Evolutionary conservation across 2,113 vertebrate species (phyloP).

Genomic region (Antechinus stuartii): DNA sequence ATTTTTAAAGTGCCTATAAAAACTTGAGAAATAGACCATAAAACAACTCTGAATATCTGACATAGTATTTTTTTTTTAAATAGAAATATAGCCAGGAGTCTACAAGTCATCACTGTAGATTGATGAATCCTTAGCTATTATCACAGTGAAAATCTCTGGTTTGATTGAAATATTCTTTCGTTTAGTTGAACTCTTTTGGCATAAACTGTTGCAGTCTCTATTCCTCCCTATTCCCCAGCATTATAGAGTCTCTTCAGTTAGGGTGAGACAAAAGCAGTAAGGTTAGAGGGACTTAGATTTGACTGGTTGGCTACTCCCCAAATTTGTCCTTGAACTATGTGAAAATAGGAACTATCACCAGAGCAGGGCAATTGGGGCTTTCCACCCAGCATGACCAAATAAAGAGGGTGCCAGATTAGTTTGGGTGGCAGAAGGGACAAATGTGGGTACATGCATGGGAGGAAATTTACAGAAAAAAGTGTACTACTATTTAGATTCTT

Average conservation of each 20-base stretch:
- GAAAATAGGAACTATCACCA: no score
- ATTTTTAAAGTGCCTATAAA: conserved; percentile 79
- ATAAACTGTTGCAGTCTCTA: not conserved
- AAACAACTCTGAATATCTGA: conserved; percentile 74
- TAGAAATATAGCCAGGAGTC: conserved; percentile 82
- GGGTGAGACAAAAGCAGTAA: not conserved
- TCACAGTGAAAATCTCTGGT: conserved; percentile 72
- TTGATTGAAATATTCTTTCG: conserved; percentile 35
- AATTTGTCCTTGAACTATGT: not conserved
- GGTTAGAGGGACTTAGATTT: not conserved
- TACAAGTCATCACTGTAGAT: conserved; percentile 58
- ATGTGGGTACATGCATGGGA: no score
- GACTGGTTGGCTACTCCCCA: no score
- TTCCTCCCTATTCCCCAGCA: not conserved
- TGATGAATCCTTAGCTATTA: conserved; percentile 65
- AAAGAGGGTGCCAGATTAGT: no score
- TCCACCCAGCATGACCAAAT: no score
- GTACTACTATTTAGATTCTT: no score
- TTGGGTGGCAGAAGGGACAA: no score
- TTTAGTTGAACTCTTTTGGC: not conserved
- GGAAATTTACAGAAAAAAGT: no score
- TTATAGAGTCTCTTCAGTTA: not conserved
- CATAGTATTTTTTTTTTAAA: conserved; percentile 76
- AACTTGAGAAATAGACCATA: conserved; percentile 77
- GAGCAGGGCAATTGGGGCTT: no score